Percentiles rank a stretch among this genome's conserved stretches.
phyloP scores from a whole-genome alignment of 2,113 vertebrate genomes.

The Madoqua kirkii region DNA sequence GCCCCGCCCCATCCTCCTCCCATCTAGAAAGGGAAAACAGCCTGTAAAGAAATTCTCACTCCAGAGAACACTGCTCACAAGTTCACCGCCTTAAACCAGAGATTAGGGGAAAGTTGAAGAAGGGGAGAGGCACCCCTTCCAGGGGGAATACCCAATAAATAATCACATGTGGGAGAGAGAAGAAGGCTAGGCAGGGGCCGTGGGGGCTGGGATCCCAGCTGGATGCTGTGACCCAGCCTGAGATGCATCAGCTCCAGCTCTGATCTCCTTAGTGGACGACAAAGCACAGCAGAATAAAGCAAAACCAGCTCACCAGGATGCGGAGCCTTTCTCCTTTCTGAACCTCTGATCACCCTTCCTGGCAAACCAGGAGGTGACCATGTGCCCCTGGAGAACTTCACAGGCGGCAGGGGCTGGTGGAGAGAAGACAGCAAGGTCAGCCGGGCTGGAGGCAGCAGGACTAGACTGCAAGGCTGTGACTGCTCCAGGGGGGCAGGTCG shows the following conservation, averaged over 20 bases:
- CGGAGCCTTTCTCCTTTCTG: accelerated
- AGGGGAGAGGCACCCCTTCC: background rate
- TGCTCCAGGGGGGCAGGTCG: background rate
- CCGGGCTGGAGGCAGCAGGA: background rate
- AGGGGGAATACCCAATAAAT: background rate
- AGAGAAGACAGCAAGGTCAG: accelerated
- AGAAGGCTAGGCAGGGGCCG: background rate
- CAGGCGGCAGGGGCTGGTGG: background rate
- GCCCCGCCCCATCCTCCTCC: background rate
- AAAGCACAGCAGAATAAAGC: background rate
- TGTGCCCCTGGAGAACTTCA: background rate
- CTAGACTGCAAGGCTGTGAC: background rate
- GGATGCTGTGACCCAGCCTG: background rate
- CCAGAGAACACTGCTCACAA: background rate
- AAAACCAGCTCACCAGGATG: accelerated
- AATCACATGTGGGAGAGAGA: too few relatives aligned
- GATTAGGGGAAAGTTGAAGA: background rate
- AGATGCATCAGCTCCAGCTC: background rate
- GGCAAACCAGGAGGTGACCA: accelerated
- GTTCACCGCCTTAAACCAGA: background rate
- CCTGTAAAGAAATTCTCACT: slow-evolving; percentile 63
- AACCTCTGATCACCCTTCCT: background rate
- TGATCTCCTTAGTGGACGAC: background rate
- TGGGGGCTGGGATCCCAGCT: background rate
- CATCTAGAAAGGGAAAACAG: background rate